These are phyloP conservation scores for Thymelicus acteon DNA, from an alignment of 2,888 invertebrate species.

Conservation along the genomic window DNA sequence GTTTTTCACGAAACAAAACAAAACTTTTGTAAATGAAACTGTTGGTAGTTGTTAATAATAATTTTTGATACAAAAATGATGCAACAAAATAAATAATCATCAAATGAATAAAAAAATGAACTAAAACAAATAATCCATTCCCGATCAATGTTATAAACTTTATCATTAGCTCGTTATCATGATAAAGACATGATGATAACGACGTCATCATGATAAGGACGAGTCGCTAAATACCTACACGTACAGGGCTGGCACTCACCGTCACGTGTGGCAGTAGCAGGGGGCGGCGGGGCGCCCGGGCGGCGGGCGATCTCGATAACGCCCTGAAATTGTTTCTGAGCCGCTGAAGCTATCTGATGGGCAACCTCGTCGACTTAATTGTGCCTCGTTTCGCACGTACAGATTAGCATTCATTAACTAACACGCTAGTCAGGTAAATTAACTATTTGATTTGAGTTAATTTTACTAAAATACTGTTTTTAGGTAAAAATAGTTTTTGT, in stretches of 20 bases:
- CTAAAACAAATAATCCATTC: too few species aligned
- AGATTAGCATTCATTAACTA: slow-evolving; percentile 35
- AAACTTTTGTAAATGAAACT: too few species aligned
- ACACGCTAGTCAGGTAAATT: slow-evolving; percentile 25
- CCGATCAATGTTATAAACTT: background rate
- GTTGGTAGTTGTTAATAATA: too few species aligned
- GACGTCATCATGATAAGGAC: slow-evolving; percentile 3
- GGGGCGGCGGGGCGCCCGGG: slow-evolving; percentile 51
- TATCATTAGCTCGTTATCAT: slow-evolving; percentile 12
- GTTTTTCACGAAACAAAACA: too few species aligned
- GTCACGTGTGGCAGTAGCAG: slow-evolving; percentile 52
- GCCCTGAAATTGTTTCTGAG: slow-evolving; percentile 76
- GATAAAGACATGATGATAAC: slow-evolving; percentile 13
- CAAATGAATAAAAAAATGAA: too few species aligned
- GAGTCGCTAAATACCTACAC: background rate
- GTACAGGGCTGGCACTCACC: slow-evolving; percentile 52
- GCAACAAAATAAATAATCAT: too few species aligned
- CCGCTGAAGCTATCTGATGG: slow-evolving; percentile 73
- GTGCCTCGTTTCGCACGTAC: slow-evolving; percentile 46
- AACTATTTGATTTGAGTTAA: slow-evolving; percentile 14
- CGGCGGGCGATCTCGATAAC: slow-evolving; percentile 73
- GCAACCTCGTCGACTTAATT: slow-evolving; percentile 50
- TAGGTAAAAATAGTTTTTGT: background rate
- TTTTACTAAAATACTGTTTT: background rate
- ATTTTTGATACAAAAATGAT: too few species aligned